Evolutionary conservation across 2,888 invertebrate genomes (phyloP).

Genomic region (Caenorhabditis sinica): DNA sequence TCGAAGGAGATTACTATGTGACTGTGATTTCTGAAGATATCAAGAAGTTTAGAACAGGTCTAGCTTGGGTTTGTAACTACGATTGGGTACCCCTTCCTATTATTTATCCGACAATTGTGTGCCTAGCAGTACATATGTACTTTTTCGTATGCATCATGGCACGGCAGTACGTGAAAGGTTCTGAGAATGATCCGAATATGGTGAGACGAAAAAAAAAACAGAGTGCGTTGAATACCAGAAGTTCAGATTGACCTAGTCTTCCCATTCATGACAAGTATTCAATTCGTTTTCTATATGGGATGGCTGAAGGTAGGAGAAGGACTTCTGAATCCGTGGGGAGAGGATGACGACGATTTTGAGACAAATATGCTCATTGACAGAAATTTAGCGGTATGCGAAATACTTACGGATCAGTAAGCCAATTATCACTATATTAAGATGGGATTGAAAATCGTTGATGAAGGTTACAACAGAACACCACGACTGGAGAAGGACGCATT

Average conservation of each 20-base stretch:
- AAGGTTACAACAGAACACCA: slow-evolving; percentile 75
- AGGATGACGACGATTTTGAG: slow-evolving; percentile 80
- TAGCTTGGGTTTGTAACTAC: slow-evolving; percentile 80
- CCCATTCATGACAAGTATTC: slow-evolving; percentile 79
- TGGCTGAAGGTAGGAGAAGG: slow-evolving; percentile 81
- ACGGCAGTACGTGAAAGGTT: slow-evolving; percentile 73
- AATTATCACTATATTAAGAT: slow-evolving; percentile 61
- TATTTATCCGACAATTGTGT: slow-evolving; percentile 82
- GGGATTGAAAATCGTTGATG: slow-evolving; percentile 78
- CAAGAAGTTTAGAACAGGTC: slow-evolving; percentile 77
- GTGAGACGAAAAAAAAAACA: slow-evolving; percentile 16
- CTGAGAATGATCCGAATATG: slow-evolving; percentile 60
- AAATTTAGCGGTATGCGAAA: slow-evolving; percentile 73
- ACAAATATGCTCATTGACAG: slow-evolving; percentile 78
- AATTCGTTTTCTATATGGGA: slow-evolving; percentile 78
- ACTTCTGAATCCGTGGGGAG: slow-evolving; percentile 81
- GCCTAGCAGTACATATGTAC: slow-evolving; percentile 79
- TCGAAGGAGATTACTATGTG: slow-evolving; percentile 74
- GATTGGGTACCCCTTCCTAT: slow-evolving; percentile 83
- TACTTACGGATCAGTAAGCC: too few relatives aligned
- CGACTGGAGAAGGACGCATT: slow-evolving; percentile 73
- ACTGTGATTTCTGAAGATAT: slow-evolving; percentile 78
- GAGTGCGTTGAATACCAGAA: neutral
- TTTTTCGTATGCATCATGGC: slow-evolving; percentile 76
- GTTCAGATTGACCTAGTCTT: slow-evolving; percentile 75